Conservation (phyloP, 1,140 invertebrate genomes). For the Polypedilum pembai region DNA sequence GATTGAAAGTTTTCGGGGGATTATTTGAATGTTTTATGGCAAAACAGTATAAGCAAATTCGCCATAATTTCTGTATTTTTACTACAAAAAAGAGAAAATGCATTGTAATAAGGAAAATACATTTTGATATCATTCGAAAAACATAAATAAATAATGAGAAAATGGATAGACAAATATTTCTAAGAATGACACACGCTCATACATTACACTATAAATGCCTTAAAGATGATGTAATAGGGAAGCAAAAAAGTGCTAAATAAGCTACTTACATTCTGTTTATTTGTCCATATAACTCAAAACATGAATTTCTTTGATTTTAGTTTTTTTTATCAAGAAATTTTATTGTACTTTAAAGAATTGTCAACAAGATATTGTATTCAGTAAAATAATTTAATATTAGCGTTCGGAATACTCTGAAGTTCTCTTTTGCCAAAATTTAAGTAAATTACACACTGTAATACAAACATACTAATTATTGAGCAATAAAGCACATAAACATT, state of each 20-base stretch:
- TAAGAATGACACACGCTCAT: neutral
- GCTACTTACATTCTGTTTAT: neutral
- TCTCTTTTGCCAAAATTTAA: too few relatives aligned
- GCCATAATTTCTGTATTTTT: neutral
- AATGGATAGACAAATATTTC: neutral
- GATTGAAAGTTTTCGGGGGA: constrained; percentile 8
- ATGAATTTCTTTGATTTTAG: too few relatives aligned
- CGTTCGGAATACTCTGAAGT: too few relatives aligned
- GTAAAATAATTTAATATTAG: too few relatives aligned
- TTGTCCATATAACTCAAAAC: neutral
- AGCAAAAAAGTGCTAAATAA: neutral
- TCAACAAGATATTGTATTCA: too few relatives aligned
- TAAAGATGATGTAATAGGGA: neutral
- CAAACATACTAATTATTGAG: too few relatives aligned
- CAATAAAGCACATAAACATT: too few relatives aligned
- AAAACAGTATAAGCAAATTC: neutral
- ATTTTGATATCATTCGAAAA: neutral
- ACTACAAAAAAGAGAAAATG: neutral
- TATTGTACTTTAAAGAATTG: too few relatives aligned
- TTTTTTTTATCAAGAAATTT: too few relatives aligned
- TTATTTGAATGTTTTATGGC: constrained; percentile 21
- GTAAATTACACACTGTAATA: too few relatives aligned
- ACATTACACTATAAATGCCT: neutral
- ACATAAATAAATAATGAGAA: neutral
- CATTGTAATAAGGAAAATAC: neutral